Conservation (phyloP, 2,888 invertebrate species). For the Pammene fasciana region DNA sequence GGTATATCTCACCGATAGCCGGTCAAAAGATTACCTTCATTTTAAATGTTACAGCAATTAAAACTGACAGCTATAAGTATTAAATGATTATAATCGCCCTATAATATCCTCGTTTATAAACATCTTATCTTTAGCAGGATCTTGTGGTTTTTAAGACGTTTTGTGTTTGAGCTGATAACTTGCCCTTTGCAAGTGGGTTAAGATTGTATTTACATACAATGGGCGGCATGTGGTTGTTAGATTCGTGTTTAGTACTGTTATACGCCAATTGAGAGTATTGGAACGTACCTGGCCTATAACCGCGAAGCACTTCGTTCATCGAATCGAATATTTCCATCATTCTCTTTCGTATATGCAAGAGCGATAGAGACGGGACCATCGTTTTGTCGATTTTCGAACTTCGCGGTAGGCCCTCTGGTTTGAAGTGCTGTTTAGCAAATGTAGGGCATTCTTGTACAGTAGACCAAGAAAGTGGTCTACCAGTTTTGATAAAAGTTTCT, state of each 20-base stretch:
- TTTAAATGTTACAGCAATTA: conserved; percentile 26
- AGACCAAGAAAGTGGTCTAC: no score
- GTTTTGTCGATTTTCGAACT: no score
- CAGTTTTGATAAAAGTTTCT: no score
- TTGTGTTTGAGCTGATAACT: neutral
- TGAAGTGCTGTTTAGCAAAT: no score
- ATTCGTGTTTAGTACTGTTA: conserved; percentile 2
- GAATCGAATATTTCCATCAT: no score
- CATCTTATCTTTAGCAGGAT: neutral
- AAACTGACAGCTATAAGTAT: conserved; percentile 29
- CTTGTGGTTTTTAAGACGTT: neutral
- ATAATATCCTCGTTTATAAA: neutral
- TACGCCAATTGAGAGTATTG: neutral
- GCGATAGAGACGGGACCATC: no score
- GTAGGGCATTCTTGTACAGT: no score
- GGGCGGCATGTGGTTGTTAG: conserved; percentile 23
- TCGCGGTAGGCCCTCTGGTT: no score
- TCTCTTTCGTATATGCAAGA: no score
- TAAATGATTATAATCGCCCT: conserved; percentile 31
- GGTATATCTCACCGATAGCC: conserved; percentile 7
- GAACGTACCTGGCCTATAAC: neutral
- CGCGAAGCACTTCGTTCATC: no score
- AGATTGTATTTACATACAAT: conserved; percentile 31
- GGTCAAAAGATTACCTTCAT: conserved; percentile 21
- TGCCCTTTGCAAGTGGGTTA: conserved; percentile 31